phyloP scores from a whole-genome alignment of 2,888 invertebrate genomes.

The Volucella inanis region DNA sequence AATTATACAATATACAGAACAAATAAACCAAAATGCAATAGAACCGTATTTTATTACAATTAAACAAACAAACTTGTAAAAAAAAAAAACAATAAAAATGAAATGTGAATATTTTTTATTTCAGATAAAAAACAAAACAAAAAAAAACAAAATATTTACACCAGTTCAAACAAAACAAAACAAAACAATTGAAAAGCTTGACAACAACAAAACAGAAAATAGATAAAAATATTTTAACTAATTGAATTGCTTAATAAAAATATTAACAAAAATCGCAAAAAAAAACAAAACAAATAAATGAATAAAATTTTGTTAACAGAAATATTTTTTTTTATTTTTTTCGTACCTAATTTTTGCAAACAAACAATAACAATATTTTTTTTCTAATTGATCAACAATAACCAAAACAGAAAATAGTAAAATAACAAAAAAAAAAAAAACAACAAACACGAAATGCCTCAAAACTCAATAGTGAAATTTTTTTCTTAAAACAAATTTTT shows the following conservation, averaged over 20 bases:
- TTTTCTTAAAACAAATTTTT: conserved; percentile 55
- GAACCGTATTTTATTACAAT: conserved; percentile 75
- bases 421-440: conserved; percentile 37
- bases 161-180: conserved; percentile 43
- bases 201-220: conserved; percentile 28
- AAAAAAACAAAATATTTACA: conserved; percentile 61
- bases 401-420: conserved; percentile 37
- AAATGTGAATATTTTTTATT: conserved; percentile 64
- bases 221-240: conserved; percentile 27
- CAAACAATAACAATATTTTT: too few species aligned
- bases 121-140: conserved; percentile 53
- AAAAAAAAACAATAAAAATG: conserved; percentile 54
- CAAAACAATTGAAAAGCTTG: conserved; percentile 56
- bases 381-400: conserved; percentile 13
- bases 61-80: conserved; percentile 40
- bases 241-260: neutral
- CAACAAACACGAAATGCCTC: conserved; percentile 72
- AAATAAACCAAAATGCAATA: conserved; percentile 75
- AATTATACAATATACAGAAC: conserved; percentile 75
- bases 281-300: neutral
- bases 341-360: conserved; percentile 48
- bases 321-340: conserved; percentile 48
- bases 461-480: conserved; percentile 74
- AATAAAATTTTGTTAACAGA: conserved; percentile 23
- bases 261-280: too few species aligned